Conservation (phyloP, 2,113 vertebrate genomes). For the Odontophorus gujanensis region DNA sequence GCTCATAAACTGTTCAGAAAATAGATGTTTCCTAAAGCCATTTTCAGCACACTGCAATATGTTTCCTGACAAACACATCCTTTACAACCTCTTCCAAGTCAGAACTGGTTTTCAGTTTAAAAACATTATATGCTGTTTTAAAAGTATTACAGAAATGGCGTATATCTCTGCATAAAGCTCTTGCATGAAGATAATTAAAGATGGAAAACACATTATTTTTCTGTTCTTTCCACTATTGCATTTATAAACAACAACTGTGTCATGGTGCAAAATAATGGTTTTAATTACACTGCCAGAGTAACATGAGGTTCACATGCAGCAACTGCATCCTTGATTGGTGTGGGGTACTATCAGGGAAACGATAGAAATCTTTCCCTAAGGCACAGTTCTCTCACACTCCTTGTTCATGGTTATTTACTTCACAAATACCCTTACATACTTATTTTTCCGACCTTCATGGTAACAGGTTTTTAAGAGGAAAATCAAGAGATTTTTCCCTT, state of each 20-base stretch:
- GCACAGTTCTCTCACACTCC: not conserved
- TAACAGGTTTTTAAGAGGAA: not conserved
- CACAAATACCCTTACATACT: conserved; percentile 7
- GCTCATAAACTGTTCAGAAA: conserved; percentile 30
- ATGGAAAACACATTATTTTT: conserved; percentile 17
- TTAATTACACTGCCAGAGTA: conserved; percentile 34
- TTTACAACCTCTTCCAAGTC: conserved; percentile 31
- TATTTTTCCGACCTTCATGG: not conserved
- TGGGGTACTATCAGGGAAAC: not conserved
- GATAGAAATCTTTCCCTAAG: not conserved
- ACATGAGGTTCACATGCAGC: conserved; percentile 9
- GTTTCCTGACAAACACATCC: conserved; percentile 30
- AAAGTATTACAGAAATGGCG: not conserved
- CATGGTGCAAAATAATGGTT: conserved; percentile 39
- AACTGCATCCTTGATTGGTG: conserved; percentile 8
- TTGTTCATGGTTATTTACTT: conserved; percentile 20
- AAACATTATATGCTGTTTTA: not conserved
- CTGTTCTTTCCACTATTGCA: not conserved
- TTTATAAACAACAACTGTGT: conserved; percentile 52
- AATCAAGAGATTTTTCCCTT: not conserved
- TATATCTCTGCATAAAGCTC: not conserved
- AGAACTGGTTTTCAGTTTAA: conserved; percentile 38
- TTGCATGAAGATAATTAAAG: conserved; percentile 22
- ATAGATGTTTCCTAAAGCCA: conserved; percentile 51
- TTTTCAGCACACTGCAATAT: conserved; percentile 49